Conservation (phyloP, 2,888 invertebrate species). For the Theretra japonica region DNA sequence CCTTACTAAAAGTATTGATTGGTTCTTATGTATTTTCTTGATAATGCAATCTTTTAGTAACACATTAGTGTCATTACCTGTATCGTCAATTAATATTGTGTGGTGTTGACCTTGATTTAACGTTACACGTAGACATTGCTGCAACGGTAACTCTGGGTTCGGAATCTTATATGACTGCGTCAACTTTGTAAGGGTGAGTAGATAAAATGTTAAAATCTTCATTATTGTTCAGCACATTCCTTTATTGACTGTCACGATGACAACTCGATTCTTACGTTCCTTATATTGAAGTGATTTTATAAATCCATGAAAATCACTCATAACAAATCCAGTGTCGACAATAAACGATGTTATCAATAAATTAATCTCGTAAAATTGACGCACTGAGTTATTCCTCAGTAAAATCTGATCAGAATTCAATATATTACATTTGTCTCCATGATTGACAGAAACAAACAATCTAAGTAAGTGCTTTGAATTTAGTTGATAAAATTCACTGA, state of each 20-base stretch:
- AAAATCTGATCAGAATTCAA: not conserved
- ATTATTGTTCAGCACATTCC: not conserved
- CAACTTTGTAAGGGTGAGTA: not conserved
- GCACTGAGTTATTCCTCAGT: not conserved
- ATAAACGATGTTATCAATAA: not conserved
- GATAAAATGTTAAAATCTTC: not conserved
- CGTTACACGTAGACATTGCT: slow-evolving; percentile 19
- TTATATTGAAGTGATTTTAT: not conserved
- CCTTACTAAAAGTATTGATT: slow-evolving; percentile 33
- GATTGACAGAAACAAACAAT: slow-evolving; percentile 6
- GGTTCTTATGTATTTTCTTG: slow-evolving; percentile 13
- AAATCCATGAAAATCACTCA: not conserved
- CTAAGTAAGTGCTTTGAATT: not conserved
- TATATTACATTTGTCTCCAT: not conserved
- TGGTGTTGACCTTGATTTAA: not conserved
- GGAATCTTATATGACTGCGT: slow-evolving; percentile 13
- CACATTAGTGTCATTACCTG: slow-evolving; percentile 28
- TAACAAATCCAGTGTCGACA: not conserved
- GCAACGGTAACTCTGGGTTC: not conserved
- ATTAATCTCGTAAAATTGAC: not conserved
- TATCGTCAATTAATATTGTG: slow-evolving; percentile 33
- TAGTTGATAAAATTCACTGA: not conserved
- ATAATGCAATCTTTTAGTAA: slow-evolving; percentile 35
- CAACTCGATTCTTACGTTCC: not conserved
- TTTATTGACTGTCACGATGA: not conserved